Conservation (phyloP, 2,888 invertebrate genomes). For the Drosophila diplacantha region DNA sequence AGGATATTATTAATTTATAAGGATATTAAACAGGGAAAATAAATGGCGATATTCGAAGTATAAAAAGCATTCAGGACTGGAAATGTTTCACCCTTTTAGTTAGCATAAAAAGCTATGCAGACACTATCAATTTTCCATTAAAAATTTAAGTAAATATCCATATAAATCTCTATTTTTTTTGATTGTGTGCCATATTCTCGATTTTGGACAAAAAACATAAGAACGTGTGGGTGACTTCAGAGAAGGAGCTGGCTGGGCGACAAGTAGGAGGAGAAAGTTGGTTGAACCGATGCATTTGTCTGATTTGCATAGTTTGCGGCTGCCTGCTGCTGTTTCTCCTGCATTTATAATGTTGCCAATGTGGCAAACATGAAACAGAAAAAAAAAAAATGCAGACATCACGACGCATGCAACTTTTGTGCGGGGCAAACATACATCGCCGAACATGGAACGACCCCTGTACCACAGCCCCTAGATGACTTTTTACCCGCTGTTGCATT, state of each 20-base stretch:
- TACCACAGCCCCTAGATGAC: slow-evolving; percentile 1
- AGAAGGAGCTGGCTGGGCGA: slow-evolving; percentile 1
- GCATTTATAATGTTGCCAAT: slow-evolving; percentile 67
- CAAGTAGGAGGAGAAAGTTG: slow-evolving; percentile 6
- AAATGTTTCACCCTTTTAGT: accelerated
- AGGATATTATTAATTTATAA: neutral
- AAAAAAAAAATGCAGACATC: slow-evolving; percentile 16
- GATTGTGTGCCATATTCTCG: neutral
- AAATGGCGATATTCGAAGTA: neutral
- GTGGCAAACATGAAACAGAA: slow-evolving; percentile 36
- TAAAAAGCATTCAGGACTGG: neutral
- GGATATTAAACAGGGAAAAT: too few relatives aligned
- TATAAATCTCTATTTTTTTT: neutral
- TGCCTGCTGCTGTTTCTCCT: slow-evolving; percentile 35
- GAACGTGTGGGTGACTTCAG: slow-evolving; percentile 16
- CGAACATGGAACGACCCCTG: slow-evolving; percentile 29
- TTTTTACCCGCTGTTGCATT: slow-evolving; percentile 60
- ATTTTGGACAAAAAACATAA: slow-evolving; percentile 4
- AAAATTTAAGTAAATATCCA: too few relatives aligned
- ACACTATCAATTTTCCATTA: neutral
- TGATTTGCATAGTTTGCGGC: slow-evolving; percentile 66
- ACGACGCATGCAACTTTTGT: slow-evolving; percentile 63
- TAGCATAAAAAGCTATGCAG: neutral
- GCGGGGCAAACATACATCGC: slow-evolving; percentile 45
- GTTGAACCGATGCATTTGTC: slow-evolving; percentile 42